A percentile compares a stretch with the other conserved stretches of the same genome.
These are phyloP conservation scores for Opisthograptis luteolata DNA, from an alignment of 2,888 invertebrate genomes.

Conservation along the genomic window DNA sequence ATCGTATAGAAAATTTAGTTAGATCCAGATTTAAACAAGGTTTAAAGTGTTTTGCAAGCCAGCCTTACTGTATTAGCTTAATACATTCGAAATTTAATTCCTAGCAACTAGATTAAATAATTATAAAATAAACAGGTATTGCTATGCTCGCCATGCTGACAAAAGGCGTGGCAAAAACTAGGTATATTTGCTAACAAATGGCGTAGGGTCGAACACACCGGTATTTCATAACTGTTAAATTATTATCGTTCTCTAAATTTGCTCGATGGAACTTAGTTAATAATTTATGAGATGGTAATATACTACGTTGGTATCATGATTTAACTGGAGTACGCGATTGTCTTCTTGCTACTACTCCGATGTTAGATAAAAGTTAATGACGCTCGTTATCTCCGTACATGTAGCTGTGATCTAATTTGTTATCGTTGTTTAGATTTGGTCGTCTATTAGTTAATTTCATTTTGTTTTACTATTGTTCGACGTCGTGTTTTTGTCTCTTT, in stretches of 20 bases:
- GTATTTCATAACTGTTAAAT: constrained; percentile 4
- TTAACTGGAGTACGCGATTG: constrained; percentile 10
- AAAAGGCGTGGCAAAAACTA: not conserved
- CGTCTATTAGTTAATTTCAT: no score
- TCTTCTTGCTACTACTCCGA: constrained; percentile 29
- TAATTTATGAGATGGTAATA: not conserved
- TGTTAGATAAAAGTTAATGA: constrained; percentile 32
- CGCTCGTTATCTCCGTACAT: constrained; percentile 17
- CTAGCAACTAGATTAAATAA: no score
- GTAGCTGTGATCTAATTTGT: constrained; percentile 1
- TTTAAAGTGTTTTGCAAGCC: no score
- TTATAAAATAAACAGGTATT: no score
- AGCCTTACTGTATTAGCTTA: no score
- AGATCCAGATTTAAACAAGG: no score
- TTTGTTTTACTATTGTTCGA: no score
- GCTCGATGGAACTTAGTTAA: not conserved
- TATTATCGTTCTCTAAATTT: not conserved
- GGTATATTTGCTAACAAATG: not conserved
- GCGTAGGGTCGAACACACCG: not conserved
- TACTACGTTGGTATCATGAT: no score
- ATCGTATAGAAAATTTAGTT: no score
- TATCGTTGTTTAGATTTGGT: no score
- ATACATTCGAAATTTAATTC: not conserved
- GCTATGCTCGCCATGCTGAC: not conserved
- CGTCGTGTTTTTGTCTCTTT: no score